Base-by-base conservation (phyloP, 2,113 vertebrate species). In the Nannobrachium achirus region DNA sequence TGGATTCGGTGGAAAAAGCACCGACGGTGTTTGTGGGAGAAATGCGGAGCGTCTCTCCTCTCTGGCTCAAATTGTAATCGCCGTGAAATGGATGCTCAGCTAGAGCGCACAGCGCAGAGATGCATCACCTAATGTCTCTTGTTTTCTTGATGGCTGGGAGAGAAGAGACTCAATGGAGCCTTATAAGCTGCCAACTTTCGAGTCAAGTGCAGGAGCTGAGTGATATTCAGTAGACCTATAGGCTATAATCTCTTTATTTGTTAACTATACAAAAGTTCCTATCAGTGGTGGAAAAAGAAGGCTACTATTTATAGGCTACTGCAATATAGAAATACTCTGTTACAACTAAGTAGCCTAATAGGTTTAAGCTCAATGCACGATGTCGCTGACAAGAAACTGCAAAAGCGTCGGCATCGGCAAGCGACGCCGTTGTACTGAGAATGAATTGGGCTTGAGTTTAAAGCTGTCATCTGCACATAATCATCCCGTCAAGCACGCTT, bases 71-170 rank as follows among this genome's bases (percentile, higher is more conserved):
- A 80, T 80, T 77, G 77, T 63, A 75, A 71, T 67, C 82, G 78
- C 82, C 77, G 79, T 77, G 76, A 88, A 92, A 90, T 87, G 89
- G 87, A 86, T 77, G 89, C 86, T 80, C 70, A 33, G 25, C 3
- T 5, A 4, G 25, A 33, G 25, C 25, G 25, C 25, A 33, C 25
- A 33, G 59, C 58, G 20, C 79, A 70, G 38, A 82, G 76, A 79
- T 57, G 82, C 87, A 80, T 81, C 81, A 78, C 81, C 84, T 63
- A 67, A 33, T 71, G 66, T 72, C 65, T 75, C 62, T 11, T 66
- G 49, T 68, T 46, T 49, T n/a, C 59, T 10, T 13, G 13, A 25
- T 19, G 7, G 2, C 20, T n/a, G 64, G 44, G 40, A 59, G 53
- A 40, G 6, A 50, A 33, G 51, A 51, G 33, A 56, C 44, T 58